phyloP scores from a whole-genome alignment of 2,797 vertebrate species.

The Chanos chanos region DNA sequence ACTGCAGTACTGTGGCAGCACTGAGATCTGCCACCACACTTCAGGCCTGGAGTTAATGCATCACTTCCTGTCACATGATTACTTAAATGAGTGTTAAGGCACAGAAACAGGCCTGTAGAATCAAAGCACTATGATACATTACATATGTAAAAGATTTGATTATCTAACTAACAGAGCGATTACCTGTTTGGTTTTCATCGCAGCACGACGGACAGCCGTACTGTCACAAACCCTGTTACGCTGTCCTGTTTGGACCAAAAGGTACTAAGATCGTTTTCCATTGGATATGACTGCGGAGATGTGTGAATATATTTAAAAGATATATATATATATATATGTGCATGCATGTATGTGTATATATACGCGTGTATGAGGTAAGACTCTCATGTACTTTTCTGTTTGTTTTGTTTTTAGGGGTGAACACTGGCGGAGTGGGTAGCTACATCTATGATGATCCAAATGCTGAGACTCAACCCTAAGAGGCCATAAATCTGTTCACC shows the following conservation, averaged over 20 bases:
- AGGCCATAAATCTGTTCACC: background rate
- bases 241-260: conserved; percentile 82
- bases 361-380: no score
- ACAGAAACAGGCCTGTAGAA: no score
- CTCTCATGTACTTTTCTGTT: background rate
- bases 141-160: no score
- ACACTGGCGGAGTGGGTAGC: conserved; percentile 82
- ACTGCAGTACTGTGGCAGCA: no score
- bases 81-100: no score
- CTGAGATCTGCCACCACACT: no score
- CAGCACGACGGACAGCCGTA: conserved; percentile 80
- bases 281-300: background rate
- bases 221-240: conserved; percentile 84
- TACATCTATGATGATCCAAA: conserved; percentile 76
- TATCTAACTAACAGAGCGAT: no score
- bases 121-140: no score
- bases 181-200: conserved; percentile 31
- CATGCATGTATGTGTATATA: background rate
- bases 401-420: conserved; percentile 66
- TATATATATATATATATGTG: no score
- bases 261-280: conserved; percentile 40
- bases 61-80: no score
- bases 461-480: conserved; percentile 53
- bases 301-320: background rate
- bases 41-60: no score